Base-by-base conservation (phyloP, 92 coral and sea anemone genomes). In the Siderastrea radians region DNA sequence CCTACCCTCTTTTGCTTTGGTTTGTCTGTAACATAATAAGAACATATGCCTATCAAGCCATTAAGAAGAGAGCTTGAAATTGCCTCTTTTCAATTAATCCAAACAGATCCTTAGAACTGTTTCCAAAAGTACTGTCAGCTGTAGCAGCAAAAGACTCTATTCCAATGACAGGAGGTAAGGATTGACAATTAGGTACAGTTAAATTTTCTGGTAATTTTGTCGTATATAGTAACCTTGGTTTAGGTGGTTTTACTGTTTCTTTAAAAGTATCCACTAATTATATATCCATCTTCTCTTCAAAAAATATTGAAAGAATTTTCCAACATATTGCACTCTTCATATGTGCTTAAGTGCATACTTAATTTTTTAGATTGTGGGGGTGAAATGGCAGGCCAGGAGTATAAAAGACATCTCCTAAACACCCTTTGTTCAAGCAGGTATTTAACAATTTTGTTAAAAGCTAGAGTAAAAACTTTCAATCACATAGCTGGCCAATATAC, bases 351-450 rank as follows among this genome's bases (percentile, higher is more conserved):
- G 4, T 57, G 14, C 10, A 15, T 12, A 1, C 43, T 53, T 69
- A 12, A 81, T 53, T 50, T 75, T 74, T 63, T 58, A 95, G 98
- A 93, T 54, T 80, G 94, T 84, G 93, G 93, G 60, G 99, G 99
- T 64, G 99, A 97, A 84, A 92, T 97, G 92, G 86, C 95, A 49
- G 99, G 99, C 6, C 55, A 90, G 67, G 95, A 97, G 74, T 95
- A 95, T 86, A 95, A 94, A 75, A 92, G 96, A 85, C 99, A 95
- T 13, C 89, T 97, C 63, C 93, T 97, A 11, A 97, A 97, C 84
- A 94, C 96, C 46, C 75, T 97, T 68, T 95, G 99, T 79, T 97
- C 99, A 19, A 95, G 95, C 93, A 94, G 94, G 97, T 95, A 91
- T 26, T 26, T 26, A 57, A 78, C 11, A 47, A 9, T 15, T 11